A percentile compares a stretch with the other conserved stretches of the same genome.
These are phyloP conservation scores for Pocillopora verrucosa DNA, from an alignment of 64 coral and sea anemone genomes.

Conservation along the genomic window DNA sequence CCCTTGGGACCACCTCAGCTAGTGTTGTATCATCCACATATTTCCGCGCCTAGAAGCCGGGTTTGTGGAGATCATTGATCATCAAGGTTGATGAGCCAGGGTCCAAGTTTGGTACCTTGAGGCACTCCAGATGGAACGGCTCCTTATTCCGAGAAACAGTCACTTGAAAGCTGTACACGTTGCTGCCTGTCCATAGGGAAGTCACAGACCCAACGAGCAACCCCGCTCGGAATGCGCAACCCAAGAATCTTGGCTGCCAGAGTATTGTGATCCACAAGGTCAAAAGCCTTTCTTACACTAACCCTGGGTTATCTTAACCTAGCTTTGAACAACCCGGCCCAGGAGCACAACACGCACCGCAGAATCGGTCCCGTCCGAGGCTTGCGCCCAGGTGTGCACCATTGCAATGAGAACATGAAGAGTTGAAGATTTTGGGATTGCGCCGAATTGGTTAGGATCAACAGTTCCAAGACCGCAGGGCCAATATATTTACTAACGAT, in stretches of 20 bases:
- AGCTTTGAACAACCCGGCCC: too few relatives aligned
- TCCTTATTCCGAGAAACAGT: neutral
- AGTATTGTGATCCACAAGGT: conserved; percentile 20
- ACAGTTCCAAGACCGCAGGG: conserved; percentile 52
- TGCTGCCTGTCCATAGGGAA: neutral
- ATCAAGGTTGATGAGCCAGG: neutral
- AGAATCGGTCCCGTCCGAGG: too few relatives aligned
- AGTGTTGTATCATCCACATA: too few relatives aligned
- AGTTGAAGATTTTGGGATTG: conserved; percentile 54
- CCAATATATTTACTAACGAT: conserved; percentile 46
- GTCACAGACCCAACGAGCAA: neutral
- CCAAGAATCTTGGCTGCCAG: neutral
- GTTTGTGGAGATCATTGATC: neutral
- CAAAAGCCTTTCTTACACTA: conserved; percentile 20
- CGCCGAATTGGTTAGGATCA: conserved; percentile 65
- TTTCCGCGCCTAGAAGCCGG: too few relatives aligned
- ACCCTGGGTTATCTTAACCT: too few relatives aligned
- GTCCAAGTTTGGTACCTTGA: neutral
- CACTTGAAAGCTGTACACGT: neutral
- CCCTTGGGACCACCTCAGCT: too few relatives aligned
- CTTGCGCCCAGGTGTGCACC: too few relatives aligned
- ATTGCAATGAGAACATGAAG: conserved; percentile 46
- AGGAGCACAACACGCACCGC: too few relatives aligned
- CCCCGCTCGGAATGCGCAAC: neutral
- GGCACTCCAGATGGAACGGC: neutral